Conservation (phyloP, 1,140 invertebrate genomes). For the Stegodyphus dumicola region DNA sequence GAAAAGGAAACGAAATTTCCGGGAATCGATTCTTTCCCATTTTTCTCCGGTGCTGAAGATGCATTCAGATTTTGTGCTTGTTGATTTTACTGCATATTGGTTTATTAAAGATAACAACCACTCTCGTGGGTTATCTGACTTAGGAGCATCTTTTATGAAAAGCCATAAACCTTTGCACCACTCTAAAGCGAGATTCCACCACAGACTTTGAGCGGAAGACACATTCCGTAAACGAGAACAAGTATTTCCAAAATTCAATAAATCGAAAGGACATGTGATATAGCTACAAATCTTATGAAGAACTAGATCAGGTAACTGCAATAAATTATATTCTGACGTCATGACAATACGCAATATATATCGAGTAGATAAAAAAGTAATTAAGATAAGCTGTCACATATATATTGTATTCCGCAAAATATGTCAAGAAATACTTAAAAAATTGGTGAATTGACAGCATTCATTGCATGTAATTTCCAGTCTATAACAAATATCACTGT, state of each 20-base stretch:
- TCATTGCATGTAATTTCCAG: too few relatives aligned
- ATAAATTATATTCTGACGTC: not conserved
- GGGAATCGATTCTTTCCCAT: slow-evolving; percentile 35
- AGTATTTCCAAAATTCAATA: slow-evolving; percentile 56
- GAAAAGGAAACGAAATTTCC: slow-evolving; percentile 39
- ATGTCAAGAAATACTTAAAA: too few relatives aligned
- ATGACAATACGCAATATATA: too few relatives aligned
- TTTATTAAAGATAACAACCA: slow-evolving; percentile 40
- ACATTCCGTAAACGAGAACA: slow-evolving; percentile 34
- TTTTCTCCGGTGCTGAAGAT: slow-evolving; percentile 26
- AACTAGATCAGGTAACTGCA: slow-evolving; percentile 41
- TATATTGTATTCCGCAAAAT: too few relatives aligned
- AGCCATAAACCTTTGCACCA: slow-evolving; percentile 50
- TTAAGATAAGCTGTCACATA: too few relatives aligned
- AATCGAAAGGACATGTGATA: slow-evolving; percentile 40
- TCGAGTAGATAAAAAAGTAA: too few relatives aligned
- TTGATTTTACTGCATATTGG: not conserved
- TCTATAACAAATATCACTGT: too few relatives aligned
- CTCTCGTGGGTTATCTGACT: slow-evolving; percentile 7
- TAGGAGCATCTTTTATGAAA: slow-evolving; percentile 8
- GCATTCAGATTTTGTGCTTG: slow-evolving; percentile 13
- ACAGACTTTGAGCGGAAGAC: slow-evolving; percentile 24
- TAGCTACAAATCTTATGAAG: slow-evolving; percentile 45
- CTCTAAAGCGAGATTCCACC: slow-evolving; percentile 27
- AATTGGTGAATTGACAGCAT: too few relatives aligned